Evolutionary conservation across 2,888 invertebrate species (phyloP).

Genomic region (Lepetodrilus schrolli): DNA sequence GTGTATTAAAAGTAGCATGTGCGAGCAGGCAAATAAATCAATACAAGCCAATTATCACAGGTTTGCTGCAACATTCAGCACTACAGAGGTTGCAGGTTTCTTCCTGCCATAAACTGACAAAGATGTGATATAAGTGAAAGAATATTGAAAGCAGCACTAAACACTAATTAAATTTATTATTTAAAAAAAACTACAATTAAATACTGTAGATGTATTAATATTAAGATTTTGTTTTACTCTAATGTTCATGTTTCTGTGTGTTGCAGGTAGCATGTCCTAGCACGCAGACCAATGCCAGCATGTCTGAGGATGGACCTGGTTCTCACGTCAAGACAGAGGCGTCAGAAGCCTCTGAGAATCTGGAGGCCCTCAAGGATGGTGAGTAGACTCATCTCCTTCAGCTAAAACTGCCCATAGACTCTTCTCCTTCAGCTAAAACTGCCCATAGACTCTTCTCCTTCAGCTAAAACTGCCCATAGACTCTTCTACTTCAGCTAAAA

Average conservation of each 20-base stretch:
- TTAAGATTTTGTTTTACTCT: background rate
- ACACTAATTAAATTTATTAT: too few species aligned
- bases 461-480: too few species aligned
- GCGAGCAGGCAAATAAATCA: too few species aligned
- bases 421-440: background rate
- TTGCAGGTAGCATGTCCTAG: conserved; percentile 24
- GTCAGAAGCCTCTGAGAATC: conserved; percentile 28
- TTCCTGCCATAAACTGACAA: too few species aligned
- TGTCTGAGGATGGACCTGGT: conserved; percentile 34
- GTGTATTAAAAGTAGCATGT: too few species aligned
- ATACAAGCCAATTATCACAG: too few species aligned
- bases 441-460: too few species aligned
- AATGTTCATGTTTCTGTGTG: background rate
- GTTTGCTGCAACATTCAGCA: too few species aligned
- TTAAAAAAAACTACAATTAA: background rate
- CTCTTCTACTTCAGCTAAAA: too few species aligned
- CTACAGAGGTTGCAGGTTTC: too few species aligned
- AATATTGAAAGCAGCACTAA: too few species aligned
- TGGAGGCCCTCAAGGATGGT: conserved; percentile 28
- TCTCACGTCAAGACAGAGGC: conserved; percentile 33
- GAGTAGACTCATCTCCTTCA: background rate
- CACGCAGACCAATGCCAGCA: background rate
- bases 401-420: background rate
- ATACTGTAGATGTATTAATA: background rate
- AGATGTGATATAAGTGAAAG: too few species aligned